Conservation (phyloP, 2,797 vertebrate genomes). For the Spheniscus humboldti region DNA sequence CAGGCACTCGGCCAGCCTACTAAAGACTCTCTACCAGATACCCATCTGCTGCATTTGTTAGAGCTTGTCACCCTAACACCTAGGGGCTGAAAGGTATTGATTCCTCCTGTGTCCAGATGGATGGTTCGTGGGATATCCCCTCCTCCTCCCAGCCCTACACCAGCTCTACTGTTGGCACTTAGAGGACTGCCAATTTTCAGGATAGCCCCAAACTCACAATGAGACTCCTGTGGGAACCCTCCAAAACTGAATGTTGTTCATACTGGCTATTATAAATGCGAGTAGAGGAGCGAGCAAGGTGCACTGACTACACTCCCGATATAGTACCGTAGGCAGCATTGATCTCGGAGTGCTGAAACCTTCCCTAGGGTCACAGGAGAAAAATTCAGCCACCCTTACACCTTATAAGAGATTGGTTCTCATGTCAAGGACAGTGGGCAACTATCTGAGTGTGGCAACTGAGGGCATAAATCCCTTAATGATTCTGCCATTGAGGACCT, state of each 20-base stretch:
- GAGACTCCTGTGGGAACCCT: not conserved
- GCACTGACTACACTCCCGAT: not conserved
- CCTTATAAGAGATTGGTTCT: not conserved
- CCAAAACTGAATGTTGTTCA: not conserved
- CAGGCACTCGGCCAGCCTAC: slow-evolving; percentile 58
- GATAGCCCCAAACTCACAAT: not conserved
- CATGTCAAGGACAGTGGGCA: not conserved
- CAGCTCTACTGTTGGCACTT: not conserved
- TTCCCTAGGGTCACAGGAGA: not conserved
- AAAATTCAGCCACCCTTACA: not conserved
- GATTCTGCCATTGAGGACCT: not conserved
- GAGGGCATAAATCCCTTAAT: not conserved
- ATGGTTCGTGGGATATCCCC: not conserved
- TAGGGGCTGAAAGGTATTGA: slow-evolving; percentile 32
- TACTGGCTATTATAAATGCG: not conserved
- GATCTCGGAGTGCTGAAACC: not conserved
- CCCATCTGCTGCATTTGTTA: slow-evolving; percentile 59
- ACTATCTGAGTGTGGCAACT: not conserved
- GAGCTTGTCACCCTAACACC: slow-evolving; percentile 46
- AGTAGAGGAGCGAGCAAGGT: not conserved
- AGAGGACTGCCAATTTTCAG: not conserved
- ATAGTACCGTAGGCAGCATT: not conserved
- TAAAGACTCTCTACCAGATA: slow-evolving; percentile 47
- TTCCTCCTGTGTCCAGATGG: slow-evolving; percentile 19
- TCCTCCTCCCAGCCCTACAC: not conserved